Evolutionary conservation across 1,140 invertebrate genomes (phyloP).

Genomic region (Elymnias hypermnestra): DNA sequence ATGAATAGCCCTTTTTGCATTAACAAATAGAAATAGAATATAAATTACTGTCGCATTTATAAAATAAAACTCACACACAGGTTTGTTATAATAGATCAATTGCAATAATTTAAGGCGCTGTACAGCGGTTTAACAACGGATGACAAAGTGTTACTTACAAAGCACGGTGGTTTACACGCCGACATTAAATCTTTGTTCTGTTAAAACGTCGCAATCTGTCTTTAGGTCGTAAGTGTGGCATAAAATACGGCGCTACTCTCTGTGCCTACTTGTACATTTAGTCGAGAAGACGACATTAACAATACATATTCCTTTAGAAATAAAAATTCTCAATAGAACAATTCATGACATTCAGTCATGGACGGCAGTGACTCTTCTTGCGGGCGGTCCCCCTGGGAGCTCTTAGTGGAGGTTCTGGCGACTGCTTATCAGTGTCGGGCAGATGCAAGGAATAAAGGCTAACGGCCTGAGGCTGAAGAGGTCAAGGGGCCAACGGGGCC

Average conservation of each 20-base stretch:
- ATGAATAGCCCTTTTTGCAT: too few relatives aligned
- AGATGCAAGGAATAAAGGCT: too few relatives aligned
- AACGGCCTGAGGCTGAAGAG: too few relatives aligned
- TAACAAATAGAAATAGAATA: background rate
- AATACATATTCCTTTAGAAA: too few relatives aligned
- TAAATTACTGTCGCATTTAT: background rate
- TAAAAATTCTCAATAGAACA: too few relatives aligned
- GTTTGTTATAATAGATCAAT: constrained; percentile 1
- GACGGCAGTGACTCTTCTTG: too few relatives aligned
- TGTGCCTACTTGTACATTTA: constrained; percentile 9
- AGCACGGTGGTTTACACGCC: constrained; percentile 18
- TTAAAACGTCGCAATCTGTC: constrained; percentile 33
- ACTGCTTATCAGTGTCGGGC: too few relatives aligned
- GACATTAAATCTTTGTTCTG: constrained; percentile 31
- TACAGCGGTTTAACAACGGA: constrained; percentile 13
- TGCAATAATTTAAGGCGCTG: constrained; percentile 3
- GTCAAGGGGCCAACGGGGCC: too few relatives aligned
- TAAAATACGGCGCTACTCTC: constrained; percentile 30
- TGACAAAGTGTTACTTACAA: constrained; percentile 22
- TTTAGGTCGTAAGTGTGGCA: constrained; percentile 29
- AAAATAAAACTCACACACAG: background rate
- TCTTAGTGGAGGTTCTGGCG: too few relatives aligned
- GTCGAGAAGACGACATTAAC: background rate
- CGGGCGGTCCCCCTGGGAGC: too few relatives aligned
- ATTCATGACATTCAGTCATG: too few relatives aligned